Conservation (phyloP, 2,888 invertebrate genomes). For the Tanytarsus gracilentus region DNA sequence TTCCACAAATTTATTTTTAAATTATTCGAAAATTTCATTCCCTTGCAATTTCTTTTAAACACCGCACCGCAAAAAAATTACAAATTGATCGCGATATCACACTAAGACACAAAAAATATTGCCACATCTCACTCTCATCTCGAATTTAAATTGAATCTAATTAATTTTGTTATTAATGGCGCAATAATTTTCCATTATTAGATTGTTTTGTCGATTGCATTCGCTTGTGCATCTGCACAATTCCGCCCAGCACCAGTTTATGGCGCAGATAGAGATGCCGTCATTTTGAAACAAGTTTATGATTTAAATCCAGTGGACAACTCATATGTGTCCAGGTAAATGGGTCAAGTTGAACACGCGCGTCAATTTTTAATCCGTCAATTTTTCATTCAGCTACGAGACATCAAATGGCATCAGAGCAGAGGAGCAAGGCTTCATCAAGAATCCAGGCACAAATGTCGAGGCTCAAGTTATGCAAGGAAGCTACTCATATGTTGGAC, state of each 20-base stretch:
- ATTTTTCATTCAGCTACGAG: slow-evolving; percentile 46
- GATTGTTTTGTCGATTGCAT: slow-evolving; percentile 17
- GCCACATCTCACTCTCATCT: no score
- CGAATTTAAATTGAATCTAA: no score
- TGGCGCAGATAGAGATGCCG: slow-evolving; percentile 41
- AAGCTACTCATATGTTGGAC: slow-evolving; percentile 50
- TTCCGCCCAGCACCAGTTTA: slow-evolving; percentile 37
- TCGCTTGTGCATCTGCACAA: slow-evolving; percentile 37
- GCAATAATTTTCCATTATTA: no score
- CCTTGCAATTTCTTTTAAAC: no score
- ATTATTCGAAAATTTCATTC: no score
- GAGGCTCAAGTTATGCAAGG: slow-evolving; percentile 53
- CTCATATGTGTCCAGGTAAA: slow-evolving; percentile 47
- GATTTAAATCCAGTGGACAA: slow-evolving; percentile 46
- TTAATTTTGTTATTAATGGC: no score
- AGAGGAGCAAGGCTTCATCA: slow-evolving; percentile 53
- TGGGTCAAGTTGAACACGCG: slow-evolving; percentile 29
- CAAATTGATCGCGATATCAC: no score
- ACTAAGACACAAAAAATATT: no score
- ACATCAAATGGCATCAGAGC: slow-evolving; percentile 56
- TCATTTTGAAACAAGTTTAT: slow-evolving; percentile 45
- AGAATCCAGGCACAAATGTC: slow-evolving; percentile 49
- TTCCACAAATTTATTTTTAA: no score
- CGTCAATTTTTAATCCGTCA: neutral
- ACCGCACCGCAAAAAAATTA: no score